Conservation (phyloP, 2,113 vertebrate genomes). For the Tapirus terrestris region DNA sequence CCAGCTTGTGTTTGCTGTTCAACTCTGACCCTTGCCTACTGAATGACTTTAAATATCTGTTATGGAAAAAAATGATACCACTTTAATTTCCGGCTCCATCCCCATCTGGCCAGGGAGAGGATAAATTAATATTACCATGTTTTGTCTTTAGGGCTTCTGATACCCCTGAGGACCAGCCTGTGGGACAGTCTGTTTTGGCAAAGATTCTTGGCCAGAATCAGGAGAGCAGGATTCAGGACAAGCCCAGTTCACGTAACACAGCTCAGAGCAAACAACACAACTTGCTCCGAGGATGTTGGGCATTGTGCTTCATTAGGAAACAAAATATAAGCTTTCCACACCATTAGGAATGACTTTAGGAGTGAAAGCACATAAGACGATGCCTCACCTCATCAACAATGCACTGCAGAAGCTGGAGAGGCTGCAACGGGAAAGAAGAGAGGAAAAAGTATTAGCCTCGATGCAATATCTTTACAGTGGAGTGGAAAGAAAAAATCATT, state of each 20-base stretch:
- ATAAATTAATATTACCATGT: neutral
- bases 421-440: slow-evolving; percentile 90
- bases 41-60: slow-evolving; percentile 63
- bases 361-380: slow-evolving; percentile 99
- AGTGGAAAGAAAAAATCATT: slow-evolving; percentile 98
- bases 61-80: slow-evolving; percentile 27
- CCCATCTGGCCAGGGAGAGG: slow-evolving; percentile 66
- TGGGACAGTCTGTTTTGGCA: slow-evolving; percentile 27
- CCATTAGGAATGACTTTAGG: slow-evolving; percentile 99
- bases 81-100: slow-evolving; percentile 51
- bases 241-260: slow-evolving; percentile 81
- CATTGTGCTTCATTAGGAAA: slow-evolving; percentile 99
- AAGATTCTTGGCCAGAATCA: slow-evolving; percentile 24
- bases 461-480: slow-evolving; percentile 98
- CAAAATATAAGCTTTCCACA: slow-evolving; percentile 99
- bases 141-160: slow-evolving; percentile 49
- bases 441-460: slow-evolving; percentile 94
- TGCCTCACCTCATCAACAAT: slow-evolving; percentile 99
- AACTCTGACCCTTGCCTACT: slow-evolving; percentile 7
- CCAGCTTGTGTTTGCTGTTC: neutral
- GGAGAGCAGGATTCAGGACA: slow-evolving; percentile 76
- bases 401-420: slow-evolving; percentile 99
- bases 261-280: slow-evolving; percentile 85
- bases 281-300: slow-evolving; percentile 94
- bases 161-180: slow-evolving; percentile 20